A percentile compares a stretch with the other conserved stretches of the same genome.
These are phyloP conservation scores for Therioaphis trifolii DNA, from an alignment of 2,888 invertebrate genomes.

Conservation along the genomic window DNA sequence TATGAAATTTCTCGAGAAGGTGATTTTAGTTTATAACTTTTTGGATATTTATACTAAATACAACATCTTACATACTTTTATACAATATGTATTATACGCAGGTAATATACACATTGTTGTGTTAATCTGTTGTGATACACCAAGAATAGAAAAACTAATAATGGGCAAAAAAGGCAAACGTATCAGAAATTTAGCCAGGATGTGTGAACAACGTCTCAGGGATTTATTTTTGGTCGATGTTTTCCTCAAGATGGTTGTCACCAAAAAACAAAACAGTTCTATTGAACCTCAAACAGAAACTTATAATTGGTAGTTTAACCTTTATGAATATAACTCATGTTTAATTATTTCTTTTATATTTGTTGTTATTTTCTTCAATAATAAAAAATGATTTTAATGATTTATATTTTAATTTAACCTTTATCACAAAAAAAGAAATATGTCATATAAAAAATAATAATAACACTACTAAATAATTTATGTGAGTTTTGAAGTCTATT, in stretches of 20 bases:
- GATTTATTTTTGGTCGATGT: constrained; percentile 76
- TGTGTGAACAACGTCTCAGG: constrained; percentile 75
- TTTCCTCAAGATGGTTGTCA: constrained; percentile 69
- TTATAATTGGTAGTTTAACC: too few species aligned
- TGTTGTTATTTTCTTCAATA: too few species aligned
- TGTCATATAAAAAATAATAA: too few species aligned
- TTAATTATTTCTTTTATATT: too few species aligned
- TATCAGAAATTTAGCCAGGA: constrained; percentile 78
- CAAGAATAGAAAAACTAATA: constrained; percentile 75
- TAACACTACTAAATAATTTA: too few species aligned
- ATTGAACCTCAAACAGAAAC: neutral
- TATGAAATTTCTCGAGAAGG: constrained; percentile 74
- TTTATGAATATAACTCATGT: too few species aligned
- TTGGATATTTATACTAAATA: neutral
- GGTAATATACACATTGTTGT: constrained; percentile 74
- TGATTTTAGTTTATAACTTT: constrained; percentile 65
- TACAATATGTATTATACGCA: constrained; percentile 67
- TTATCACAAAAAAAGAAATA: too few species aligned
- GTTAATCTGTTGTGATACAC: constrained; percentile 74
- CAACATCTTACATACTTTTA: neutral
- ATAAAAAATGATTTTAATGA: too few species aligned
- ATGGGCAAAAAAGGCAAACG: constrained; percentile 78
- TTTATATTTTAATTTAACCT: too few species aligned
- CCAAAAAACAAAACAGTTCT: constrained; percentile 67
- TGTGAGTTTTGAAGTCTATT: too few species aligned